Base-by-base conservation (phyloP, 2,797 vertebrate genomes). In the Sphenopsis melanotis region DNA sequence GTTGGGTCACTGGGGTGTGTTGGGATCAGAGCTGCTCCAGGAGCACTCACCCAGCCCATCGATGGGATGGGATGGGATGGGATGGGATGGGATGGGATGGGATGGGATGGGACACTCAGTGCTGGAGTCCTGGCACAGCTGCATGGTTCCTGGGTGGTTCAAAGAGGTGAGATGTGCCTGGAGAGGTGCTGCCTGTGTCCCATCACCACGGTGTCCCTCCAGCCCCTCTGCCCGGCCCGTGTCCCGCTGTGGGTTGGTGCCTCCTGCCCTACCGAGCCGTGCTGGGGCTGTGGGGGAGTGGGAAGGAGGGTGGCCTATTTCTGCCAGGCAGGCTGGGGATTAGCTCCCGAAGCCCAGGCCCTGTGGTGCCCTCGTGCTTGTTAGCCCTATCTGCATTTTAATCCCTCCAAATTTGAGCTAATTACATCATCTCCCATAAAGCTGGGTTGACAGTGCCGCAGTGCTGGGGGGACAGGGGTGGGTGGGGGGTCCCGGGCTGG, bases 341-440 rank as follows among this genome's bases (percentile, higher is more conserved):
- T 96, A 97, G 87, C 81, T 94, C 89, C 68, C 5, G 0, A 42
- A 49, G n/a, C 81, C 29, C 1, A 22, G 66, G 55, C 84, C 61
- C 50, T 12, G 87, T 26, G 0, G 14, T 91, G 78, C 89, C 93
- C 91, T 89, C 24, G 1, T 1, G 36, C 75, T 95, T n/a, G 1
- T 91, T 90, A 85, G 64, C 88, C 78, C 49, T 21, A 70, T 90
- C 94, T 96, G 89, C 85, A 42, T 93, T 90, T 94, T 93, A 96
- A 97, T 90, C 83, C 93, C 89, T 79, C 63, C 59, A 32, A 89
- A 77, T 16, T 57, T 5, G 41, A 46, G 89, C 87, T 95, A 81
- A 90, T 96, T 84, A 70, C 77, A 77, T 89, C 94, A 57, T 53
- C 83, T 39, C 4, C 10, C 74, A 17, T 15, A 21, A 29, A 80